These are phyloP conservation scores for Chascanopsetta lugubris DNA, from an alignment of 2,113 vertebrate species.

Conservation along the genomic window DNA sequence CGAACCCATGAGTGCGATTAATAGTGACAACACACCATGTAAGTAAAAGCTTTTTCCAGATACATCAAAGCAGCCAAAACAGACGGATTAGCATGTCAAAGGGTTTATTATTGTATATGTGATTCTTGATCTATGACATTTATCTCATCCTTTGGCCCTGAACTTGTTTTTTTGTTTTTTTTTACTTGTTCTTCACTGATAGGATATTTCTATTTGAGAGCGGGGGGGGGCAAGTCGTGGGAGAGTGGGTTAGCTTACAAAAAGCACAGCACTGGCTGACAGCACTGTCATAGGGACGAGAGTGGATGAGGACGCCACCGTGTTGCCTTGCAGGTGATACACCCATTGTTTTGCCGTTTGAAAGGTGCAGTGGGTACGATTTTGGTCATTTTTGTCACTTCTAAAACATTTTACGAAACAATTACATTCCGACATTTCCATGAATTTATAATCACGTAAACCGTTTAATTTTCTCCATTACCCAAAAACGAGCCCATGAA, in stretches of 20 bases:
- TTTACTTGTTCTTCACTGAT: conserved; percentile 2
- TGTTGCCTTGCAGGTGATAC: too few species aligned
- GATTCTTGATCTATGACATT: conserved; percentile 2
- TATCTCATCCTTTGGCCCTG: conserved; percentile 7
- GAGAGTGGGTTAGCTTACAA: neutral
- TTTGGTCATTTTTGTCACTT: too few species aligned
- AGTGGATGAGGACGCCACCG: neutral
- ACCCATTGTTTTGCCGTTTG: too few species aligned
- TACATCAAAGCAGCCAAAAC: conserved; percentile 15
- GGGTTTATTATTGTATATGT: conserved; percentile 2
- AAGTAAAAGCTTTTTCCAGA: conserved; percentile 9
- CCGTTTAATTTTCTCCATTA: too few species aligned
- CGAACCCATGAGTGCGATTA: too few species aligned
- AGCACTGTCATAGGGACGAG: neutral
- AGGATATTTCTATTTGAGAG: neutral
- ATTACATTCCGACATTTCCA: too few species aligned
- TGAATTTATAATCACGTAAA: too few species aligned
- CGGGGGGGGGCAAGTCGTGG: neutral
- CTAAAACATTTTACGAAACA: too few species aligned
- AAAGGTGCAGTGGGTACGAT: too few species aligned
- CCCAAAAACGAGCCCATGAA: too few species aligned
- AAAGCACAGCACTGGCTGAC: neutral
- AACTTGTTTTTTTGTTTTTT: too few species aligned
- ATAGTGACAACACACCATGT: neutral
- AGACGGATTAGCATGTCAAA: conserved; percentile 13